phyloP scores from a whole-genome alignment of 2,888 invertebrate species.

The Drosophila suboccidentalis region DNA sequence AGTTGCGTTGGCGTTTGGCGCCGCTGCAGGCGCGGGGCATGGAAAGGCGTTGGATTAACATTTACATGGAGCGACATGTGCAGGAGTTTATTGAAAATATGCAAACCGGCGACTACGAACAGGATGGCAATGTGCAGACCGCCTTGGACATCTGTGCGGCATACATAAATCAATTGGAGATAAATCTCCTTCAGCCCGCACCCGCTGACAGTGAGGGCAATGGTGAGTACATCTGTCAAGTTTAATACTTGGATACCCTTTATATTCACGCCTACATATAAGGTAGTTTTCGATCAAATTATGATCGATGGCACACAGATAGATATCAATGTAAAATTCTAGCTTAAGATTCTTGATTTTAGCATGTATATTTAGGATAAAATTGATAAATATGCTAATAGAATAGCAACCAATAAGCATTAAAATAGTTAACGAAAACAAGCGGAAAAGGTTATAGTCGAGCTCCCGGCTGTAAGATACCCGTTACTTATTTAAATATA shows the following conservation, averaged over 20 bases:
- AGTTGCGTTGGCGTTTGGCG: slow-evolving; percentile 81
- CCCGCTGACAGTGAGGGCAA: slow-evolving; percentile 71
- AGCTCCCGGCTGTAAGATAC: too few relatives aligned
- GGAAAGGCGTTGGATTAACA: slow-evolving; percentile 83
- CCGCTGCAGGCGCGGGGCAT: slow-evolving; percentile 52
- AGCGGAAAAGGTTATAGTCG: too few relatives aligned
- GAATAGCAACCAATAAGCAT: too few relatives aligned
- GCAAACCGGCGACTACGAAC: slow-evolving; percentile 84
- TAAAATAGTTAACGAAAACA: too few relatives aligned
- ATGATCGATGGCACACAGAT: too few relatives aligned
- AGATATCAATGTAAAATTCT: too few relatives aligned
- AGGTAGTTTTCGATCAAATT: too few relatives aligned
- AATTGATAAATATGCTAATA: too few relatives aligned
- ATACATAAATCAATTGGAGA: slow-evolving; percentile 84
- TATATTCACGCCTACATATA: background rate
- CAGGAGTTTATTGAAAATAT: slow-evolving; percentile 85
- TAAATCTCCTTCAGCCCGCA: slow-evolving; percentile 83
- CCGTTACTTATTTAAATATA: too few relatives aligned
- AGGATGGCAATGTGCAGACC: slow-evolving; percentile 79
- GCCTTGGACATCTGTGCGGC: slow-evolving; percentile 84
- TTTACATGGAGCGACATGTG: slow-evolving; percentile 85
- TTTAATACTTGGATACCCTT: slow-evolving; percentile 22
- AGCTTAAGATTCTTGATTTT: too few relatives aligned
- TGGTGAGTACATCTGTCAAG: slow-evolving; percentile 55
- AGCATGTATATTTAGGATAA: too few relatives aligned